Base-by-base conservation (phyloP, 2,797 vertebrate genomes). In the Salmo trutta region DNA sequence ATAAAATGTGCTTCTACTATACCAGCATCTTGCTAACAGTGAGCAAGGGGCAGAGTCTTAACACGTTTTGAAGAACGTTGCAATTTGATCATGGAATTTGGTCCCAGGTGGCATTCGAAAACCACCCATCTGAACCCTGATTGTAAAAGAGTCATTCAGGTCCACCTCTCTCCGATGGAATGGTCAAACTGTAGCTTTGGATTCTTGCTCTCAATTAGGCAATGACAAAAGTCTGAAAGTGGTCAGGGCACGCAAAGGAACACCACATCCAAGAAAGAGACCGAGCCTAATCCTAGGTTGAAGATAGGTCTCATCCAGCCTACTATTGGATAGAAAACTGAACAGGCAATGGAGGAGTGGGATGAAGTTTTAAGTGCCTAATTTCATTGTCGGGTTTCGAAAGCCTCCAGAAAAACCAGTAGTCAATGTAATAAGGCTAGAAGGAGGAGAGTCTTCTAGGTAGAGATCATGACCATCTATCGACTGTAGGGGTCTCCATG, bases 401-500 rank as follows among this genome's bases (percentile, higher is more conserved):
- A 67, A 68, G 29, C 31, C 27, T 29, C 66, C 29, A 68, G 31
- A 16, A 67, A 5, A 68, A 68, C 3, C 66, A 8, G 31, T 31
- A 68, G 29, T 31, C 66, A 31, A 31, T 17, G 29, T 17, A 19
- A 68, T 36, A 33, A 68, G 29, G 29, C 66, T 17, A 68, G 10
- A 68, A 2, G 16, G 17, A 67, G 65, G 31, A 59, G 56, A 67
- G 15, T 67, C 29, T 67, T 17, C 65, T 19, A 14, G 12, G 31
- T 33, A 33, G 65, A 67, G 56, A 67, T 33, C 65, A 59, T 59
- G 2, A 0, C 1, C n/a, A 27, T 67, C 77, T 54, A 78, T 16
- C 67, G 68, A 10, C 76, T 70, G 31, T 78, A 77, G 31, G 71
- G 72, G 7, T 81, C 73, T 78, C 80, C 33, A 0, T 73, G 62